Percentiles rank a stretch among this genome's conserved stretches.
These are phyloP conservation scores for Acanthosepion pharaonis DNA, from an alignment of 2,888 invertebrate genomes.

Conservation along the genomic window DNA sequence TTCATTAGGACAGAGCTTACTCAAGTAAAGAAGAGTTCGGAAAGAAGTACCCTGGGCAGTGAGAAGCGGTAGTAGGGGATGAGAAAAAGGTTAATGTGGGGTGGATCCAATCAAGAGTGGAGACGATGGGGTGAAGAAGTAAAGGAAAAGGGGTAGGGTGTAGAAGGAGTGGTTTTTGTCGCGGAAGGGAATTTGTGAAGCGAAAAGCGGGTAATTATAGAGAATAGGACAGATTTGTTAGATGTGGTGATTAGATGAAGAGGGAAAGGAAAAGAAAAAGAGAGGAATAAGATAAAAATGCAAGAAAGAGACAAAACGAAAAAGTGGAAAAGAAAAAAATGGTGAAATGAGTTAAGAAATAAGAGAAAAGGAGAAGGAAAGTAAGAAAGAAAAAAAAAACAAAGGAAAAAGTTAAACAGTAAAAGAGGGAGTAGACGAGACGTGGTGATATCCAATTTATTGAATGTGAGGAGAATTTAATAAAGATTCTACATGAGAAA, in stretches of 20 bases:
- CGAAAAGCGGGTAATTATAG: slow-evolving; percentile 21
- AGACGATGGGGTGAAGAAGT: neutral
- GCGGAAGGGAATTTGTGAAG: slow-evolving; percentile 3
- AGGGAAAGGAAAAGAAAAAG: neutral
- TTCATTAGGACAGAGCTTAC: neutral
- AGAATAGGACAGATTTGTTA: neutral
- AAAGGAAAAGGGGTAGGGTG: neutral
- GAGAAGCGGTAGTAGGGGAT: neutral
- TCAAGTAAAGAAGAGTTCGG: neutral
- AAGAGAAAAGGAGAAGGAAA: too few relatives aligned
- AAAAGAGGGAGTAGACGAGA: too few relatives aligned
- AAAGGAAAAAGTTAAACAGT: too few relatives aligned
- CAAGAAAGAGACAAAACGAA: neutral
- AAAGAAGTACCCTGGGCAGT: neutral
- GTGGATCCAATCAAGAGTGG: slow-evolving; percentile 33
- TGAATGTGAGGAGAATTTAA: too few relatives aligned
- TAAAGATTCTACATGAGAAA: too few relatives aligned
- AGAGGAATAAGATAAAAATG: neutral
- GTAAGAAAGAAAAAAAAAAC: too few relatives aligned
- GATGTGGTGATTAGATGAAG: slow-evolving; percentile 33
- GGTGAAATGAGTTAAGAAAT: too few relatives aligned
- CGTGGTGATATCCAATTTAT: too few relatives aligned
- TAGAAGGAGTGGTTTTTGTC: neutral
- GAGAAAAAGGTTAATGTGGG: neutral
- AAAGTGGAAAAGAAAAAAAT: neutral